Percentiles rank a stretch among this genome's conserved stretches.
These are phyloP conservation scores for Scaptomyza graminum DNA, from an alignment of 1,140 invertebrate species.

Conservation along the genomic window DNA sequence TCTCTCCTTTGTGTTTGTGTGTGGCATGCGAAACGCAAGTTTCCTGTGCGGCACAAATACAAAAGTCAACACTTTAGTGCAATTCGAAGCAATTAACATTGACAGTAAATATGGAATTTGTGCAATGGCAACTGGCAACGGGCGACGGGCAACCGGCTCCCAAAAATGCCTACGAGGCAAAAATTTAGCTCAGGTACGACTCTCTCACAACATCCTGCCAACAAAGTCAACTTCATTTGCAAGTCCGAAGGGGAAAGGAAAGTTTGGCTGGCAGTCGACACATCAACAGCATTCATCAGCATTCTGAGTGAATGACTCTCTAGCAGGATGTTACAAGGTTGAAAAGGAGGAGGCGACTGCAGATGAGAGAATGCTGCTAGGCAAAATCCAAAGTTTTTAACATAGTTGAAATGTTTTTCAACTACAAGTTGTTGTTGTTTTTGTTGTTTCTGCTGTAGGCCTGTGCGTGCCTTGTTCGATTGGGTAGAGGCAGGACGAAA, in stretches of 20 bases:
- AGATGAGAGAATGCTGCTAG: conserved; percentile 14
- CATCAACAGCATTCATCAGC: conserved; percentile 56
- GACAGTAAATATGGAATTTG: conserved; percentile 80
- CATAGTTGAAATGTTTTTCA: conserved; percentile 47
- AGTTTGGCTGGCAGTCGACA: conserved; percentile 19
- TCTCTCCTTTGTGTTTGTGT: not conserved
- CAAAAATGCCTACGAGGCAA: conserved; percentile 74
- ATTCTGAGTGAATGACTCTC: conserved; percentile 43
- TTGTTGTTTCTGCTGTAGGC: conserved; percentile 24
- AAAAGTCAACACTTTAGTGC: conserved; percentile 79
- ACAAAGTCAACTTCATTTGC: conserved; percentile 73
- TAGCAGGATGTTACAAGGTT: conserved; percentile 51
- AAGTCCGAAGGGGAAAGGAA: conserved; percentile 22
- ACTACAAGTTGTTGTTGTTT: not conserved
- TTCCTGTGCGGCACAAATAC: conserved; percentile 58
- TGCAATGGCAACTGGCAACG: conserved; percentile 32
- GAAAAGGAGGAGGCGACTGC: conserved; percentile 6
- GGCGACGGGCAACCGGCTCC: not conserved
- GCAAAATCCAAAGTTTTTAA: conserved; percentile 53
- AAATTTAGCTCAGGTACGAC: conserved; percentile 23
- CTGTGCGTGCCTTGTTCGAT: conserved; percentile 46
- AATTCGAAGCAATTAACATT: conserved; percentile 78
- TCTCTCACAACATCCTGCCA: conserved; percentile 53
- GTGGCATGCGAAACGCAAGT: conserved; percentile 56
- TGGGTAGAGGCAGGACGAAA: not conserved